Conservation (phyloP, 2,888 invertebrate genomes). For the Agrilus mali region DNA sequence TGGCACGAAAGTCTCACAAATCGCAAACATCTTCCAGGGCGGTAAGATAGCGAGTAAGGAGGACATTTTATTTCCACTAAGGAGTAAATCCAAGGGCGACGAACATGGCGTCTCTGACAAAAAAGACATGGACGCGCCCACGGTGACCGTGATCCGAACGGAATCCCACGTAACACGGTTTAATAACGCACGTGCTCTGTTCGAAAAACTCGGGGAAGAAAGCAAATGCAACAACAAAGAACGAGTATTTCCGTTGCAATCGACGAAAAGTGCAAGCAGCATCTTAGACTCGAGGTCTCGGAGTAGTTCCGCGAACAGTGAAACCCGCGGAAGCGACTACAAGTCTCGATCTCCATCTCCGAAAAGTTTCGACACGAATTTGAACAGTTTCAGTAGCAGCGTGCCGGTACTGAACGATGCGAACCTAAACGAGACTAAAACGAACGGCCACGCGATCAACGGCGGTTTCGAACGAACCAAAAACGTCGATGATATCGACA, state of each 20-base stretch:
- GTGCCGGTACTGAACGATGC: slow-evolving; percentile 36
- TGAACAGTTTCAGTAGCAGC: slow-evolving; percentile 42
- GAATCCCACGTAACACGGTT: slow-evolving; percentile 85
- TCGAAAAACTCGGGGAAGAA: slow-evolving; percentile 77
- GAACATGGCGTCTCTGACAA: slow-evolving; percentile 25
- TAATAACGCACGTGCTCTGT: slow-evolving; percentile 82
- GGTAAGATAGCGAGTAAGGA: slow-evolving; percentile 9
- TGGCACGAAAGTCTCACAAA: slow-evolving; percentile 81
- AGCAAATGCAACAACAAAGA: slow-evolving; percentile 35
- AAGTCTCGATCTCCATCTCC: slow-evolving; percentile 33
- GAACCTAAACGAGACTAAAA: slow-evolving; percentile 13
- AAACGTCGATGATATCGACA: slow-evolving; percentile 11
- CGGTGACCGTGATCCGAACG: slow-evolving; percentile 65
- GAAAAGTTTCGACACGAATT: slow-evolving; percentile 36
- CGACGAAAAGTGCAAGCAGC: slow-evolving; percentile 35
- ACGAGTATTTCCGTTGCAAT: slow-evolving; percentile 27
- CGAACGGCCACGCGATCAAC: slow-evolving; percentile 22
- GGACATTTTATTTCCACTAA: slow-evolving; percentile 11
- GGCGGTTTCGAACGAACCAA: slow-evolving; percentile 12
- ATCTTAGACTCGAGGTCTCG: slow-evolving; percentile 45
- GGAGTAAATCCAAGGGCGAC: slow-evolving; percentile 7
- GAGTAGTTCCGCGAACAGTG: slow-evolving; percentile 52
- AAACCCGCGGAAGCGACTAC: slow-evolving; percentile 42
- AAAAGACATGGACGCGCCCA: slow-evolving; percentile 18
- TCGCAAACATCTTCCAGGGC: slow-evolving; percentile 74